phyloP scores from a whole-genome alignment of 1,140 invertebrate genomes.

The Monomorium pharaonis region DNA sequence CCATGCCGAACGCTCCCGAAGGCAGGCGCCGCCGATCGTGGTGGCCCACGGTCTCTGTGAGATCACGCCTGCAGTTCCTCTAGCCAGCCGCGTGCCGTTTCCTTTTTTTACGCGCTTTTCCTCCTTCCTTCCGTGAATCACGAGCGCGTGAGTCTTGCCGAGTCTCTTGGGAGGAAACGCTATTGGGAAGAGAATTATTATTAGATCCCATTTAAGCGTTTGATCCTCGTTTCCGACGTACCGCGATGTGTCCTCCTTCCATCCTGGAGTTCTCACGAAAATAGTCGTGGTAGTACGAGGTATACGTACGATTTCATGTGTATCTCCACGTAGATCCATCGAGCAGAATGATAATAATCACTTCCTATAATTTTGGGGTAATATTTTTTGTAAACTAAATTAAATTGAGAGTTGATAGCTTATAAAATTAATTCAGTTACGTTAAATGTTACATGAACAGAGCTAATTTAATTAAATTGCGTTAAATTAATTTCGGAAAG shows the following conservation, averaged over 20 bases:
- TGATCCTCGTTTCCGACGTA: not conserved
- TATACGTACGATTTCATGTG: not conserved
- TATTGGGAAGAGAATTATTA: not conserved
- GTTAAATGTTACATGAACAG: too few relatives aligned
- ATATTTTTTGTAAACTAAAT: too few relatives aligned
- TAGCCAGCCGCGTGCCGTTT: too few relatives aligned
- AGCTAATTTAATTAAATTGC: too few relatives aligned
- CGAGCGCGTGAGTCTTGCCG: not conserved
- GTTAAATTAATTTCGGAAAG: too few relatives aligned
- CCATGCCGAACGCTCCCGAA: constrained; percentile 19
- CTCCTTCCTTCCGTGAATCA: not conserved
- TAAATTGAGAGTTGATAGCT: too few relatives aligned
- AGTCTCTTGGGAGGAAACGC: not conserved
- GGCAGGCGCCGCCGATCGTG: constrained; percentile 16
- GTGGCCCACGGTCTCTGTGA: not conserved
- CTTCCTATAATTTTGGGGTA: too few relatives aligned
- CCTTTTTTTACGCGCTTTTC: not conserved
- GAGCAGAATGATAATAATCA: too few relatives aligned
- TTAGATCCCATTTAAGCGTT: not conserved
- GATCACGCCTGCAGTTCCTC: not conserved
- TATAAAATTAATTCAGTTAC: too few relatives aligned
- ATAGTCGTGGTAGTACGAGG: not conserved
- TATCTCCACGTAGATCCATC: not conserved
- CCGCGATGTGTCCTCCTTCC: not conserved
- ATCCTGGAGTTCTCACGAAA: not conserved